These are phyloP conservation scores for Urocolius indicus DNA, from an alignment of 2,113 vertebrate species.

Conservation along the genomic window DNA sequence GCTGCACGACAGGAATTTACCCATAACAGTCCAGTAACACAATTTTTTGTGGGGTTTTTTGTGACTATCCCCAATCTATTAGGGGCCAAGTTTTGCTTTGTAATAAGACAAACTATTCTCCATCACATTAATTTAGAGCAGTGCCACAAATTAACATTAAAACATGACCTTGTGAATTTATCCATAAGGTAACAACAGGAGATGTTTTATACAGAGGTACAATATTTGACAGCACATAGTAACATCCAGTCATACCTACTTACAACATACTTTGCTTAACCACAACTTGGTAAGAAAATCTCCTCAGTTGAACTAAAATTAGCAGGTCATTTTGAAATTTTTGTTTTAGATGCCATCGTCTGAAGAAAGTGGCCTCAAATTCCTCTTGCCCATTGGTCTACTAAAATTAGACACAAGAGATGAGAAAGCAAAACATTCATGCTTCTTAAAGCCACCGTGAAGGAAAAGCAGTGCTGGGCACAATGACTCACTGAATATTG, in stretches of 20 bases:
- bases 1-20: background rate
- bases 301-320: background rate
- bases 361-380: constrained; percentile 1
- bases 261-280: background rate
- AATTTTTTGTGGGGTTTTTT: background rate
- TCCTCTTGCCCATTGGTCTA: background rate
- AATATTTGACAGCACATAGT: background rate
- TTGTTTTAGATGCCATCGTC: background rate
- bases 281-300: background rate
- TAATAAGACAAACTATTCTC: background rate
- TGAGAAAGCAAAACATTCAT: background rate
- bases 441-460: background rate
- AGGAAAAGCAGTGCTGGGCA: constrained; percentile 5
- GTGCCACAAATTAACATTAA: background rate
- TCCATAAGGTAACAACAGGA: background rate
- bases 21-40: background rate
- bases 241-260: background rate
- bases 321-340: background rate
- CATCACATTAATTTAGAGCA: background rate
- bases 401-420: constrained; percentile 16
- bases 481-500: constrained; percentile 35
- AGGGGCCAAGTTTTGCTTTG: background rate
- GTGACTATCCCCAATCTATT: background rate
- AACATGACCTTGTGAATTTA: background rate
- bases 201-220: background rate